These are phyloP conservation scores for Melangyna quadrimaculata DNA, from an alignment of 2,888 invertebrate genomes.

Conservation along the genomic window DNA sequence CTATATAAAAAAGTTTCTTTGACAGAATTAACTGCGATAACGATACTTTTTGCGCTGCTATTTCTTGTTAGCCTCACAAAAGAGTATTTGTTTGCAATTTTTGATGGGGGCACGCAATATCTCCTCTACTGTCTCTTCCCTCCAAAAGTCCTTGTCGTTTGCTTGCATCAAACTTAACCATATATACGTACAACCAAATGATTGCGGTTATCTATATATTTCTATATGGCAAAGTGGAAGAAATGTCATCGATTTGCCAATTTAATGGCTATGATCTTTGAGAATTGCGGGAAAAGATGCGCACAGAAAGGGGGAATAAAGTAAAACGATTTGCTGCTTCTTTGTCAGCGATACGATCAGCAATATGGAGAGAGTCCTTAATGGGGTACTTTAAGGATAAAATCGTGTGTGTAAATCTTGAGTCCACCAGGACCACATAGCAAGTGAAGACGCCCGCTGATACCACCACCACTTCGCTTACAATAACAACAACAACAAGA, in stretches of 20 bases:
- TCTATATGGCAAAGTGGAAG: background rate
- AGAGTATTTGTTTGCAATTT: slow-evolving; percentile 64
- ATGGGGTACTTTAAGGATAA: slow-evolving; percentile 56
- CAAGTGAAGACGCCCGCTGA: background rate
- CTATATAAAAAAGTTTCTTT: slow-evolving; percentile 69
- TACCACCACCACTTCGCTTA: background rate
- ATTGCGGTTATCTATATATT: slow-evolving; percentile 43
- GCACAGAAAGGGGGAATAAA: slow-evolving; percentile 44
- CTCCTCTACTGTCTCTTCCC: no score
- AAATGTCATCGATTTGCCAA: slow-evolving; percentile 59
- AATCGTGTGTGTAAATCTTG: slow-evolving; percentile 56
- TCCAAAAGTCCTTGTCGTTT: no score
- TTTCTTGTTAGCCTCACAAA: slow-evolving; percentile 53
- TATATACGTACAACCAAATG: slow-evolving; percentile 8
- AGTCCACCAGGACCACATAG: background rate
- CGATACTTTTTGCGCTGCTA: slow-evolving; percentile 66
- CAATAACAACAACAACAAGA: background rate
- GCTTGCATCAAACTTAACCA: background rate
- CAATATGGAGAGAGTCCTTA: slow-evolving; percentile 44
- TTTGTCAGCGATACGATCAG: slow-evolving; percentile 57
- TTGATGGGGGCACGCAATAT: slow-evolving; percentile 48
- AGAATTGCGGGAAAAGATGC: slow-evolving; percentile 29
- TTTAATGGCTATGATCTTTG: slow-evolving; percentile 67
- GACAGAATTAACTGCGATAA: slow-evolving; percentile 69
- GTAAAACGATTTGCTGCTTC: slow-evolving; percentile 54